These are phyloP conservation scores for Phalacrocorax brasilianus DNA, from an alignment of 2,113 vertebrate species.

Conservation along the genomic window DNA sequence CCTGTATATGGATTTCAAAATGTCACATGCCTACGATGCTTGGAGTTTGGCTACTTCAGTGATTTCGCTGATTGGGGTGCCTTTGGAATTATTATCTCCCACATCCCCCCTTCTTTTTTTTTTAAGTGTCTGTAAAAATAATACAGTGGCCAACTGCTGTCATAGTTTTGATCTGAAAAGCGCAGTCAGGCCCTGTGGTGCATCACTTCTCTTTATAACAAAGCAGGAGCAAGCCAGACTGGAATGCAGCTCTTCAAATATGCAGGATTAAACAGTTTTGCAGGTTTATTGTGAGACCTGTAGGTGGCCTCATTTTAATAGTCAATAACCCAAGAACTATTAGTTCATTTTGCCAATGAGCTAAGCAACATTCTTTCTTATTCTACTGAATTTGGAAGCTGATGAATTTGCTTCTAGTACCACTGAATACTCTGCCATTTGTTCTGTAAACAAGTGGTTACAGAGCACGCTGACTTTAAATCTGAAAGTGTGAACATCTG, in stretches of 20 bases:
- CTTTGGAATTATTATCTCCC: neutral
- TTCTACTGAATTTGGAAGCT: neutral
- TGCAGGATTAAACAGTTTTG: neutral
- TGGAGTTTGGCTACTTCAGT: neutral
- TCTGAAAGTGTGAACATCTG: neutral
- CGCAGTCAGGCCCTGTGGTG: neutral
- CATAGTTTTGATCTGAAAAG: neutral
- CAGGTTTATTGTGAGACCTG: constrained; percentile 19
- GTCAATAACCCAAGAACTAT: constrained; percentile 13
- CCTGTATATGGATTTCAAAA: neutral
- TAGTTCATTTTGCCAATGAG: neutral
- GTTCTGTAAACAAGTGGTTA: neutral
- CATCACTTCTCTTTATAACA: neutral
- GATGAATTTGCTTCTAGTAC: neutral
- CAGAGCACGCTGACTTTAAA: neutral
- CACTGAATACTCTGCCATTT: neutral
- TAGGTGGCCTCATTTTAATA: constrained; percentile 56
- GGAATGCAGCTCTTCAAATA: neutral
- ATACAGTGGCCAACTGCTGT: neutral
- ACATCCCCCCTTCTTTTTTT: neutral
- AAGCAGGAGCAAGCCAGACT: neutral
- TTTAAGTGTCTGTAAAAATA: neutral
- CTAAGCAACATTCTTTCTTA: neutral
- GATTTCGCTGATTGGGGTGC: neutral
- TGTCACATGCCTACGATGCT: neutral